phyloP scores from a whole-genome alignment of 2,888 invertebrate genomes.

The Macroteleia sp. region DNA sequence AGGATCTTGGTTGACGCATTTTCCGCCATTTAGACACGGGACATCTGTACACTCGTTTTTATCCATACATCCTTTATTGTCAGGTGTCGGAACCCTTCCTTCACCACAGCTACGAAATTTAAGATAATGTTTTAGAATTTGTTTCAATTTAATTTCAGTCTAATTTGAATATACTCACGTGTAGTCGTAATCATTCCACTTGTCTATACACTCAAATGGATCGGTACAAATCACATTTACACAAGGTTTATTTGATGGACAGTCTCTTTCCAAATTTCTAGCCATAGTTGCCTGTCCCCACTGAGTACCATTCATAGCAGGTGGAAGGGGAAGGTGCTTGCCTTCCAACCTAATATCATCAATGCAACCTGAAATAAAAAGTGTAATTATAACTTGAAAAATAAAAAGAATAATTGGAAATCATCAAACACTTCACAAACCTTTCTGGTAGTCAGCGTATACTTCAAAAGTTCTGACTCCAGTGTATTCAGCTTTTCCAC shows the following conservation, averaged over 20 bases:
- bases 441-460: slow-evolving; percentile 97
- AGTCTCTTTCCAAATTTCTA: slow-evolving; percentile 94
- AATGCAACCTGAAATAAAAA: slow-evolving; percentile 87
- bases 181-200: slow-evolving; percentile 99
- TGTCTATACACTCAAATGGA: slow-evolving; percentile 96
- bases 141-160: no score
- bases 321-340: slow-evolving; percentile 96
- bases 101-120: slow-evolving; percentile 92
- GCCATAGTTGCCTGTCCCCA: slow-evolving; percentile 98
- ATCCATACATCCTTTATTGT: slow-evolving; percentile 95
- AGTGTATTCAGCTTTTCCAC: slow-evolving; percentile 97
- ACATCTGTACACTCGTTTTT: slow-evolving; percentile 97
- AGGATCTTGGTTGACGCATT: slow-evolving; percentile 96
- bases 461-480: slow-evolving; percentile 97
- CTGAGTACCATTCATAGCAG: slow-evolving; percentile 97
- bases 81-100: slow-evolving; percentile 94
- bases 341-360: slow-evolving; percentile 95
- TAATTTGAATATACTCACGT: slow-evolving; percentile 89
- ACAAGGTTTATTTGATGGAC: slow-evolving; percentile 97
- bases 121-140: no score
- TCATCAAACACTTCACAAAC: no score
- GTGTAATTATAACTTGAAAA: no score
- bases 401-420: no score
- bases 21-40: slow-evolving; percentile 96
- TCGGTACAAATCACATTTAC: slow-evolving; percentile 96